These are phyloP conservation scores for Drosophila percnosoma DNA, from an alignment of 2,888 invertebrate genomes.

Conservation along the genomic window DNA sequence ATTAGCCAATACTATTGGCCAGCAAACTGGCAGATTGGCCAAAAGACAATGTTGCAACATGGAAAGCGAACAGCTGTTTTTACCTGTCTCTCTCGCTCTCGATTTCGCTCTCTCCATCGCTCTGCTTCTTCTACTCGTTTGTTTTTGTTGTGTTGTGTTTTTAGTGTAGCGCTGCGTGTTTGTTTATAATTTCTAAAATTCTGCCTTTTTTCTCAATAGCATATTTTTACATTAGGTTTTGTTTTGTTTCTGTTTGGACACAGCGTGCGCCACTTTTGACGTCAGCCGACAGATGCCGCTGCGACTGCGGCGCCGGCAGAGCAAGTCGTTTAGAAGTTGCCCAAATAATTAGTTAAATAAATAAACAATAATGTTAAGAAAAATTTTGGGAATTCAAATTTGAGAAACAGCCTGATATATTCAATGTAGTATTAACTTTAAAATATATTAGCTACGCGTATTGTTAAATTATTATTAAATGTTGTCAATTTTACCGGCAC, in stretches of 20 bases:
- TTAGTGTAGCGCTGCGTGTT: constrained; percentile 17
- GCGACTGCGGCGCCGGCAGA: constrained; percentile 5
- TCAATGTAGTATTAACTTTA: background rate
- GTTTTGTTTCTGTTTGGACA: constrained; percentile 25
- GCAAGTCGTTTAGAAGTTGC: constrained; percentile 24
- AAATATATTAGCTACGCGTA: background rate
- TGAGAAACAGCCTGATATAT: background rate
- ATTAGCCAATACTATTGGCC: constrained; percentile 16
- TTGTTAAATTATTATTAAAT: background rate
- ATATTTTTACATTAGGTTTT: constrained; percentile 11
- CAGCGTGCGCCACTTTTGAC: constrained; percentile 39
- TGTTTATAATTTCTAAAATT: constrained; percentile 39
- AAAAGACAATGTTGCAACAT: constrained; percentile 24
- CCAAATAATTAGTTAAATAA: constrained; percentile 35
- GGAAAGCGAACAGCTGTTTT: constrained; percentile 67
- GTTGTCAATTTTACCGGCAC: background rate
- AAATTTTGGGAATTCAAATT: background rate
- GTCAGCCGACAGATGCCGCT: constrained; percentile 24
- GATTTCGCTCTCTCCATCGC: constrained; percentile 21
- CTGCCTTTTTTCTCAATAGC: constrained; percentile 13
- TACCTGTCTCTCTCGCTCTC: constrained; percentile 27
- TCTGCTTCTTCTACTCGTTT: constrained; percentile 26
- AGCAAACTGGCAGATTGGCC: constrained; percentile 17
- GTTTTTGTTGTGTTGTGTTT: constrained; percentile 49
- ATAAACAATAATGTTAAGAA: constrained; percentile 5